Percentiles rank a stretch among this genome's conserved stretches.
These are phyloP conservation scores for Ctenicera cuprea DNA, from an alignment of 2,888 invertebrate species.

Conservation along the genomic window DNA sequence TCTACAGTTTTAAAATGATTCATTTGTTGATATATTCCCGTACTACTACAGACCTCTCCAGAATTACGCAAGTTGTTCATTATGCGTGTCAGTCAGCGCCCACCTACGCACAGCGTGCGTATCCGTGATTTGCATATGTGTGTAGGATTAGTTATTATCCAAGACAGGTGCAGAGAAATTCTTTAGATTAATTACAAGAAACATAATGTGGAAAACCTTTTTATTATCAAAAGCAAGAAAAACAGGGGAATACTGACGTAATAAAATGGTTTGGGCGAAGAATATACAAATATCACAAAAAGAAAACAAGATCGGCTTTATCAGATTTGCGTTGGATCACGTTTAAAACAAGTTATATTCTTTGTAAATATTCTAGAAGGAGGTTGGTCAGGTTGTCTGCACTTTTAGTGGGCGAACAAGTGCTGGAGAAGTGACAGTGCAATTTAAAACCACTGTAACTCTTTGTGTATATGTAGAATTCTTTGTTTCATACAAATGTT, in stretches of 20 bases:
- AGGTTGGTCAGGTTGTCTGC: constrained; percentile 19
- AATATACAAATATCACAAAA: background rate
- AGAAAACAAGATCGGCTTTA: no score
- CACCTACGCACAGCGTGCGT: constrained; percentile 17
- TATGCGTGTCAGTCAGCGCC: constrained; percentile 35
- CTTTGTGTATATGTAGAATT: background rate
- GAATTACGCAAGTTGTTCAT: constrained; percentile 27
- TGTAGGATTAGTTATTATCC: constrained; percentile 25
- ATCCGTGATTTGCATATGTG: constrained; percentile 27
- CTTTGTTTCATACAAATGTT: no score
- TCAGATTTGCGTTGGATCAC: constrained; percentile 12
- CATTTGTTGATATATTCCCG: constrained; percentile 26
- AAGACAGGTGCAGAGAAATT: background rate
- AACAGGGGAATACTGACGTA: background rate
- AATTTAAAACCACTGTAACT: background rate
- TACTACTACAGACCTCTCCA: constrained; percentile 5
- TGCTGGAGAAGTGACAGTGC: background rate
- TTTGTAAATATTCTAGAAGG: constrained; percentile 18
- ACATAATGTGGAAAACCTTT: background rate
- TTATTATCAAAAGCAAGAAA: background rate
- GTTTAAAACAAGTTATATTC: constrained; percentile 18
- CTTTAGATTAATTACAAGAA: constrained; percentile 8
- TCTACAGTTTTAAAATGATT: constrained; percentile 18
- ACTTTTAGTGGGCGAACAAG: constrained; percentile 21
- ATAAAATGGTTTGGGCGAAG: background rate